Conservation (phyloP, 1,140 invertebrate genomes). For the Drosophila ananassae region DNA sequence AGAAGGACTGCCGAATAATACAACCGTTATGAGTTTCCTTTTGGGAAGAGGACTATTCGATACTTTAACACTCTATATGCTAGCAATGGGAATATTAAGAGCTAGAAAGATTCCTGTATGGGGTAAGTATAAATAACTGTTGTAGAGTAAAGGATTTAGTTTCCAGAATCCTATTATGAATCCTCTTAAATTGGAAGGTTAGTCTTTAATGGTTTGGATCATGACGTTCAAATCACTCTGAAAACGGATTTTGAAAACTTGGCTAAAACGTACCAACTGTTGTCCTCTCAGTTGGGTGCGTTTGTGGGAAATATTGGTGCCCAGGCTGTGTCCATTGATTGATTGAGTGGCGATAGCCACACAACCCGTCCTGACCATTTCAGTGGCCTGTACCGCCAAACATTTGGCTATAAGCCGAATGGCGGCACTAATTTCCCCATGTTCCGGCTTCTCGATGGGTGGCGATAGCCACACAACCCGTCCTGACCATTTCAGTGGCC, state of each 20-base stretch:
- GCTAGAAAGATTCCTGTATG: too few relatives aligned
- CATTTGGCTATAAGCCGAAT: conserved; percentile 55
- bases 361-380: background rate
- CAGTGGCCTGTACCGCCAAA: conserved; percentile 13
- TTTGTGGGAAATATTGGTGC: conserved; percentile 8
- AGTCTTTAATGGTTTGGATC: too few relatives aligned
- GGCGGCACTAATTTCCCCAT: conserved; percentile 61
- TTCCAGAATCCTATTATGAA: too few relatives aligned
- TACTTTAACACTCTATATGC: background rate
- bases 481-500: background rate
- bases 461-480: conserved; percentile 16
- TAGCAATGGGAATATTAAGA: background rate
- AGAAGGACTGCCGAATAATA: conserved; percentile 32
- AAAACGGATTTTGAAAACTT: too few relatives aligned
- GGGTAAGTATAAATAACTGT: too few relatives aligned
- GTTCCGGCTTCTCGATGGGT: conserved; percentile 29
- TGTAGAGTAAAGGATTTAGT: too few relatives aligned
- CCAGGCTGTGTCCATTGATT: conserved; percentile 46
- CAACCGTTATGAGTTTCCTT: background rate
- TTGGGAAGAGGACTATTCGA: background rate
- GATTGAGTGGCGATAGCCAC: conserved; percentile 61
- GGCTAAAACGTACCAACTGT: too few relatives aligned
- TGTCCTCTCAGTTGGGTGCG: background rate
- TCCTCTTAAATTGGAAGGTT: too few relatives aligned
- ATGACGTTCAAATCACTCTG: too few relatives aligned